A percentile compares a stretch with the other conserved stretches of the same genome.
Conservation (phyloP, 2,113 vertebrate species). For the Smithornis capensis region DNA sequence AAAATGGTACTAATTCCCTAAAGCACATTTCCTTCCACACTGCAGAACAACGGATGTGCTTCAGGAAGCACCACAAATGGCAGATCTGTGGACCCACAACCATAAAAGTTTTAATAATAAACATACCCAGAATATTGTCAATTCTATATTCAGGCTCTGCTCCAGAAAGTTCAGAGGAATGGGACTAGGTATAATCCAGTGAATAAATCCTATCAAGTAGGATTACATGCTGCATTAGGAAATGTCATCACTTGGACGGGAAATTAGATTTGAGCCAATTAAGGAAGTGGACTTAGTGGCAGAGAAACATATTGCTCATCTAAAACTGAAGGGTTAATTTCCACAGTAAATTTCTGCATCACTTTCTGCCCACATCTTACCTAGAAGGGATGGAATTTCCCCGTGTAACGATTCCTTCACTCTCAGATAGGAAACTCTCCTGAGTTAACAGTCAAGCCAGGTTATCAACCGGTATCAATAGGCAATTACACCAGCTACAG, state of each 20-base stretch:
- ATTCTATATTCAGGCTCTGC: neutral
- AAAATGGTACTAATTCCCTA: neutral
- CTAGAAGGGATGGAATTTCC: neutral
- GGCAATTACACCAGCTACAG: neutral
- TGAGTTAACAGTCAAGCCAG: neutral
- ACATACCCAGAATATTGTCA: neutral
- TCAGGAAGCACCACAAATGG: neutral
- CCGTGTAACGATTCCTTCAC: neutral
- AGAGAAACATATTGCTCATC: neutral
- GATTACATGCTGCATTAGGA: neutral
- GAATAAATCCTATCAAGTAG: neutral
- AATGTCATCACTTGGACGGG: neutral
- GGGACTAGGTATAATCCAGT: neutral
- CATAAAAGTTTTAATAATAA: neutral
- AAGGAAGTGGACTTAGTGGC: neutral
- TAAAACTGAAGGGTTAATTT: neutral
- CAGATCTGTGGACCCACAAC: neutral
- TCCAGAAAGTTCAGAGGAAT: neutral
- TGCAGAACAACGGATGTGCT: neutral
- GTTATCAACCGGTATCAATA: neutral
- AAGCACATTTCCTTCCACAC: neutral
- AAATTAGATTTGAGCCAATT: neutral
- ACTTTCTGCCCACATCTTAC: neutral
- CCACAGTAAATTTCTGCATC: neutral
- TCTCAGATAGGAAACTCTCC: neutral